phyloP scores from a whole-genome alignment of 2,888 invertebrate species.

The Herminia tarsipennalis region DNA sequence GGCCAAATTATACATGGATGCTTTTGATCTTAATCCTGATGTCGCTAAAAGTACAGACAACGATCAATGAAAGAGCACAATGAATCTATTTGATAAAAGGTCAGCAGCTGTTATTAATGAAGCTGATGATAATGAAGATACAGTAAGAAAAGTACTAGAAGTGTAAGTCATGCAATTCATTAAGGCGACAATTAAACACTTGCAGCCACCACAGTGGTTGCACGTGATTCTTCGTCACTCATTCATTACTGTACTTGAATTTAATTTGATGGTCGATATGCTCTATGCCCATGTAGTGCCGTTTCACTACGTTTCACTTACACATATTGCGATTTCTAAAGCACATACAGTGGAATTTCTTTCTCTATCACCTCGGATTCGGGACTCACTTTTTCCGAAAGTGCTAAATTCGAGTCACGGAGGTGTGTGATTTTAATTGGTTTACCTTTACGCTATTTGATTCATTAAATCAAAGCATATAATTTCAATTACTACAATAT shows the following conservation, averaged over 20 bases:
- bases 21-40: too few relatives aligned
- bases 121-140: slow-evolving; percentile 22
- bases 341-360: slow-evolving; percentile 60
- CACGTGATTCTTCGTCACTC: slow-evolving; percentile 35
- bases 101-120: slow-evolving; percentile 16
- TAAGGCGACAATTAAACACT: slow-evolving; percentile 19
- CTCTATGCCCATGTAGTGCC: slow-evolving; percentile 69
- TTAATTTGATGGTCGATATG: slow-evolving; percentile 80
- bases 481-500: too few relatives aligned
- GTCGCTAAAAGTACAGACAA: slow-evolving; percentile 3
- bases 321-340: slow-evolving; percentile 69
- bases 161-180: slow-evolving; percentile 24
- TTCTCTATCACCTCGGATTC: slow-evolving; percentile 55
- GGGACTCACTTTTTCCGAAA: slow-evolving; percentile 27
- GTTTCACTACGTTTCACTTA: slow-evolving; percentile 77
- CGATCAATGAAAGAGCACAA: slow-evolving; percentile 17
- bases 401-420: slow-evolving; percentile 16
- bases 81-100: slow-evolving; percentile 13
- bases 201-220: slow-evolving; percentile 18
- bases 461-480: background rate
- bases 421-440: slow-evolving; percentile 26
- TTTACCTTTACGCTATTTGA: slow-evolving; percentile 2
- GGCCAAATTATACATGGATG: too few relatives aligned
- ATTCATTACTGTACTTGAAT: slow-evolving; percentile 68
- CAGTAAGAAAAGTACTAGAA: slow-evolving; percentile 13